phyloP scores from a whole-genome alignment of 1,140 invertebrate genomes.

The Laupala kohalensis region DNA sequence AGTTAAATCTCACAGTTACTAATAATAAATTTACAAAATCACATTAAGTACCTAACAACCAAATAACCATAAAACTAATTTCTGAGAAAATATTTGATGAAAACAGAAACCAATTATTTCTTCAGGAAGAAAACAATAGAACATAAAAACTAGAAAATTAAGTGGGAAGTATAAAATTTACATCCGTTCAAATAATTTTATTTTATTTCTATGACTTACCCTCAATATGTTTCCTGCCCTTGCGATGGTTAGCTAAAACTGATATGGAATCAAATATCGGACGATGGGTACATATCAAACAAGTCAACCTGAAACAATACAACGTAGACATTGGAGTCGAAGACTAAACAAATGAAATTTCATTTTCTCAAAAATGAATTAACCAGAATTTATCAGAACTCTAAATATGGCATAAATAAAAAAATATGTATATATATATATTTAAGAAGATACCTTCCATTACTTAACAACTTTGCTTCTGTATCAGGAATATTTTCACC shows the following conservation, averaged over 20 bases:
- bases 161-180: too few species aligned
- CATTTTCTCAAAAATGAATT: neutral
- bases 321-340: neutral
- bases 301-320: constrained; percentile 10
- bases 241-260: constrained; percentile 13
- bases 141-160: too few species aligned
- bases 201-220: too few species aligned
- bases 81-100: too few species aligned
- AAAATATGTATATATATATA: neutral
- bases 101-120: too few species aligned
- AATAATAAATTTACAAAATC: too few species aligned
- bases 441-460: constrained; percentile 8
- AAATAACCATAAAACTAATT: too few species aligned
- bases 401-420: neutral
- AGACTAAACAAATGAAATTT: too few species aligned
- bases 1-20: too few species aligned
- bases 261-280: constrained; percentile 14
- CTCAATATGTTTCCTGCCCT: constrained; percentile 13
- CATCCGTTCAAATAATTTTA: too few species aligned
- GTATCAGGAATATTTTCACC: constrained; percentile 7
- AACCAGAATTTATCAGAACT: neutral
- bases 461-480: constrained; percentile 8
- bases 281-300: constrained; percentile 13
- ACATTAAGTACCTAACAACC: too few species aligned
- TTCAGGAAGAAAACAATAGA: too few species aligned